Conservation (phyloP, 2,888 invertebrate genomes). For the Rhaphigaster nebulosa region DNA sequence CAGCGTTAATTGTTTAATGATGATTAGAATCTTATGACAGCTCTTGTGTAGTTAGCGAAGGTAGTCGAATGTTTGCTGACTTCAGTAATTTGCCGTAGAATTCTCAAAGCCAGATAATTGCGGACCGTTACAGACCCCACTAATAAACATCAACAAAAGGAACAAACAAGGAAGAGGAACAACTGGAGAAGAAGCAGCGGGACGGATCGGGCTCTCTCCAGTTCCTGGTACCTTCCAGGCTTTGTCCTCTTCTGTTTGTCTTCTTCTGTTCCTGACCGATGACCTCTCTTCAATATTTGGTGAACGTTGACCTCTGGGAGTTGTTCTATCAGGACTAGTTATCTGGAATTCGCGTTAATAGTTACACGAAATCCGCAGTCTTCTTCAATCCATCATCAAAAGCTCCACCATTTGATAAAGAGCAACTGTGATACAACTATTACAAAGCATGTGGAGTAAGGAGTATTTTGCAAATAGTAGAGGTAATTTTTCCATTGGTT, state of each 20-base stretch:
- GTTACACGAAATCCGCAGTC: too few relatives aligned
- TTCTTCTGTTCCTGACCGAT: not conserved
- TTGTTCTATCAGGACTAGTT: not conserved
- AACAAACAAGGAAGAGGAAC: not conserved
- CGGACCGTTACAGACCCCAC: not conserved
- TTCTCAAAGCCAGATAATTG: not conserved
- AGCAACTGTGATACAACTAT: too few relatives aligned
- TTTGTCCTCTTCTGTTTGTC: not conserved
- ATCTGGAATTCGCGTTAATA: too few relatives aligned
- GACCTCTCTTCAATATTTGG: not conserved
- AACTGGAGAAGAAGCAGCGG: not conserved
- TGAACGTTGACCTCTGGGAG: not conserved
- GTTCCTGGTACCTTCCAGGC: not conserved
- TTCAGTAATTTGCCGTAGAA: not conserved
- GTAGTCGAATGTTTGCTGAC: not conserved
- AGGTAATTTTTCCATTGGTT: too few relatives aligned
- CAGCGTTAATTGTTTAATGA: too few relatives aligned
- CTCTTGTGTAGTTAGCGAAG: not conserved
- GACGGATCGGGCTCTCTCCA: not conserved
- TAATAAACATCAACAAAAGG: not conserved
- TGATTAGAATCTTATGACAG: not conserved
- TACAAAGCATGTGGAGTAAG: too few relatives aligned
- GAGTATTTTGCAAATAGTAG: too few relatives aligned
- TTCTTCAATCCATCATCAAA: too few relatives aligned
- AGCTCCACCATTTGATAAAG: too few relatives aligned